phyloP scores from a whole-genome alignment of 2,888 invertebrate genomes.

The Andrena dorsata region DNA sequence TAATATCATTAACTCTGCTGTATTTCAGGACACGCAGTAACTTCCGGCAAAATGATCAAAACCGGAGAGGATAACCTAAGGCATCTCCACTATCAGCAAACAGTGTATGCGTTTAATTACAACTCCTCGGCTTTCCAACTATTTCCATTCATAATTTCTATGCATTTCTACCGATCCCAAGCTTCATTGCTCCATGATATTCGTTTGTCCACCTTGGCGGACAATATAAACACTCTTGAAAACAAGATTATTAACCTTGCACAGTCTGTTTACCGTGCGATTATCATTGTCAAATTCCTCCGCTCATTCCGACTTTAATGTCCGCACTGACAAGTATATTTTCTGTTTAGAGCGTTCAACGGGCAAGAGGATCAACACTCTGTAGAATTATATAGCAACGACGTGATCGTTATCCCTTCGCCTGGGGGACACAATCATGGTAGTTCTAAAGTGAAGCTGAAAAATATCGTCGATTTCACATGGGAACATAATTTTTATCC shows the following conservation, averaged over 20 bases:
- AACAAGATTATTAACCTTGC: neutral
- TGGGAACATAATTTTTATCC: slow-evolving; percentile 96
- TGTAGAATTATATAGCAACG: slow-evolving; percentile 86
- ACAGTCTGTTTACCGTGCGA: neutral
- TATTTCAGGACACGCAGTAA: slow-evolving; percentile 57
- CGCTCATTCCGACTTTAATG: neutral
- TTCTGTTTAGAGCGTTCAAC: slow-evolving; percentile 86
- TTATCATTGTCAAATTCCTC: too few species aligned
- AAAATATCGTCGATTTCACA: slow-evolving; percentile 95
- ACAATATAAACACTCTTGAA: neutral
- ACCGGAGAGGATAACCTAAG: slow-evolving; percentile 67
- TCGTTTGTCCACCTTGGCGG: too few species aligned
- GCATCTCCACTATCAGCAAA: slow-evolving; percentile 69
- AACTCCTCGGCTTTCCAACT: neutral
- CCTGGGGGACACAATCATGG: slow-evolving; percentile 92
- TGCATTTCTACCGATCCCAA: neutral
- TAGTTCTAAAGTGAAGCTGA: slow-evolving; percentile 95
- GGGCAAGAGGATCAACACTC: slow-evolving; percentile 88
- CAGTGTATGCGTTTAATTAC: slow-evolving; percentile 65
- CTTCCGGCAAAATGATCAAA: slow-evolving; percentile 72
- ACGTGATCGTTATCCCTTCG: slow-evolving; percentile 90
- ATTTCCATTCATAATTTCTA: slow-evolving; percentile 19
- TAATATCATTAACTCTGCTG: slow-evolving; percentile 26
- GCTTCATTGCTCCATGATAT: neutral
- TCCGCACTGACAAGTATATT: slow-evolving; percentile 1